phyloP scores from a whole-genome alignment of 2,113 vertebrate genomes.

The Carassius carassius region DNA sequence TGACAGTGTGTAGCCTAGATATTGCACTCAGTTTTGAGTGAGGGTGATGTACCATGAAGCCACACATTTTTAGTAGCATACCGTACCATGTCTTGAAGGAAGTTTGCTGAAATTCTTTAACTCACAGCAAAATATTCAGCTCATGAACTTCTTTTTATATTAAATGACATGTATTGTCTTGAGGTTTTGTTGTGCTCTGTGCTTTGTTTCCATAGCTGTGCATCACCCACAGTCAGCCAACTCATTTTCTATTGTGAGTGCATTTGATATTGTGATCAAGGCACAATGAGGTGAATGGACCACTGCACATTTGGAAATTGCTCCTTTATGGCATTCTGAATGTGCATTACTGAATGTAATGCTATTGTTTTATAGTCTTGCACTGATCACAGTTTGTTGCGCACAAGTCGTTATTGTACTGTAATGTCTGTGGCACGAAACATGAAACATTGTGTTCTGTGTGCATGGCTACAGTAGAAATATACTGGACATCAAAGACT shows the following conservation, averaged over 20 bases:
- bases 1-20: slow-evolving; percentile 2
- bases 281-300: slow-evolving; percentile 14
- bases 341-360: slow-evolving; percentile 9
- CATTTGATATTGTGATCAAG: slow-evolving; percentile 25
- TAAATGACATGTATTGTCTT: neutral
- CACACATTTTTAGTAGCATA: slow-evolving; percentile 13
- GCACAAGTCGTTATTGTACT: neutral
- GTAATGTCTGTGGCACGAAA: neutral
- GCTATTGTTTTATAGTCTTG: neutral
- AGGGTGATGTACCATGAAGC: neutral
- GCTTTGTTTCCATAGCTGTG: slow-evolving; percentile 1
- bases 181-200: slow-evolving; percentile 24
- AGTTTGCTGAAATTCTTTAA: neutral
- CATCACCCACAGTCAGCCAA: neutral
- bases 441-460: too few species aligned
- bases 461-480: neutral
- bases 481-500: neutral
- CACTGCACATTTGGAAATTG: slow-evolving; percentile 2
- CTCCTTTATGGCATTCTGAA: neutral
- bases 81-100: slow-evolving; percentile 5
- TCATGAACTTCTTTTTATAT: neutral
- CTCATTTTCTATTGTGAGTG: slow-evolving; percentile 6
- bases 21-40: neutral
- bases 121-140: neutral
- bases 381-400: neutral